Base-by-base conservation (phyloP, 35 echinoderm and acorn worm genomes). In the Diadema setosum region DNA sequence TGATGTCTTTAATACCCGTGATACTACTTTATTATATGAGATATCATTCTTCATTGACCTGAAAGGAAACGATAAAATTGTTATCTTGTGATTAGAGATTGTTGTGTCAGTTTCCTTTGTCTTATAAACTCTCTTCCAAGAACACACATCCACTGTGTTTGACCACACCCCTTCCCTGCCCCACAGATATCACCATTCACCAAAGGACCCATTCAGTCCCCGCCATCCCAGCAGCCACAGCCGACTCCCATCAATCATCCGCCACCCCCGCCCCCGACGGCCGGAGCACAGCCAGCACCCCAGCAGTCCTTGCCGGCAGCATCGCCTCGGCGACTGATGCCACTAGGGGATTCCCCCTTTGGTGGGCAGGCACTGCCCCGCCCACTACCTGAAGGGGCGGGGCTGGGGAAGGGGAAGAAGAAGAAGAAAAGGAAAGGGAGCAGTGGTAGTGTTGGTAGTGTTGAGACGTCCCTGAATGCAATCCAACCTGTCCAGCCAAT, bases 361-460 rank as follows among this genome's bases (percentile, higher is more conserved):
- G 35, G 9, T 24, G 35, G 35, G 14, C 33, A 42, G n/a, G 14
- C 73, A 33, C 30, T 78, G 24, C 73, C 73, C 37, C 14, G 18
- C 4, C 12, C 73, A 9, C 73, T 78, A 26, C 33, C 73, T 9
- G 73, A 78, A 20, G 40, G 40, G 70, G 7, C 33, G 24, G 73
- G 73, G 73, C n/a, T n/a, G 44, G 73, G 73, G 39, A 78, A 78
- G 73, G 73, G 39, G 73, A 78, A 78, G 73, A 78, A 78, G 73
- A 78, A 78, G 73, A 78, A 78, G 23, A 78, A 78, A 41, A 78
- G 20, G 39, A 78, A 78, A 44, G 40, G 73, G 0, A 44, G 73
- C 37, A 18, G 26, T 14, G 39, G 40, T 18, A 41, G 73, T 25
- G 63, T 26, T 33, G 37, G 21, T 14, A n/a, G 37, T 4, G 63